These are phyloP conservation scores for Caiman crocodilus DNA, from an alignment of 2,797 vertebrate species.

Conservation along the genomic window DNA sequence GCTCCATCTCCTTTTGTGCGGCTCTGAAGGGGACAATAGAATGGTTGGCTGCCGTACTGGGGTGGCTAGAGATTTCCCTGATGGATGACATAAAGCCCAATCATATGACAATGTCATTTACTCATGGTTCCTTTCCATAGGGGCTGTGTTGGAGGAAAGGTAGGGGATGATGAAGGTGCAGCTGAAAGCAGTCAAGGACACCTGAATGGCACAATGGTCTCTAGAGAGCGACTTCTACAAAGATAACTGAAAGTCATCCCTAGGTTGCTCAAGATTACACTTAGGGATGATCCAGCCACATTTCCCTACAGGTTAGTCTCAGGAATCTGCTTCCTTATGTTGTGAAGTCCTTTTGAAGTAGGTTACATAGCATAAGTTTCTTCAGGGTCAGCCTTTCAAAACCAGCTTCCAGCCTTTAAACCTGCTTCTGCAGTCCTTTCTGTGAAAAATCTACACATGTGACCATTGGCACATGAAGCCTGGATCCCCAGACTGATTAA, in stretches of 20 bases:
- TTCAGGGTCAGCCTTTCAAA: neutral
- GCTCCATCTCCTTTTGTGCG: neutral
- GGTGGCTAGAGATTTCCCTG: neutral
- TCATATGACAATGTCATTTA: neutral
- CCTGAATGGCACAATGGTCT: neutral
- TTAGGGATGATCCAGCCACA: neutral
- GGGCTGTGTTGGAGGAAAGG: neutral
- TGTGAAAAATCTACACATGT: neutral
- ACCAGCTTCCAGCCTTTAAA: neutral
- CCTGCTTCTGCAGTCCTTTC: fast-evolving
- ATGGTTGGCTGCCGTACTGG: neutral
- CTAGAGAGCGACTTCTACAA: neutral
- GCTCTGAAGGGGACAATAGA: neutral
- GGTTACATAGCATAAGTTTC: neutral
- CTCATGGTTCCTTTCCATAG: neutral
- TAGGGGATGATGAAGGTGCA: neutral
- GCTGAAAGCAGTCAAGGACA: neutral
- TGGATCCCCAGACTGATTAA: neutral
- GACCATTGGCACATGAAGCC: neutral
- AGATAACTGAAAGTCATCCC: neutral
- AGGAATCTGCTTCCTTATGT: neutral
- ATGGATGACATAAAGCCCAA: neutral
- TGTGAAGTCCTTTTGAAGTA: neutral
- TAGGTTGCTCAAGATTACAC: neutral
- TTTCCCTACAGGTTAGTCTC: neutral